These are phyloP conservation scores for Enteromius treurensis DNA, from an alignment of 2,797 vertebrate species.

Conservation along the genomic window DNA sequence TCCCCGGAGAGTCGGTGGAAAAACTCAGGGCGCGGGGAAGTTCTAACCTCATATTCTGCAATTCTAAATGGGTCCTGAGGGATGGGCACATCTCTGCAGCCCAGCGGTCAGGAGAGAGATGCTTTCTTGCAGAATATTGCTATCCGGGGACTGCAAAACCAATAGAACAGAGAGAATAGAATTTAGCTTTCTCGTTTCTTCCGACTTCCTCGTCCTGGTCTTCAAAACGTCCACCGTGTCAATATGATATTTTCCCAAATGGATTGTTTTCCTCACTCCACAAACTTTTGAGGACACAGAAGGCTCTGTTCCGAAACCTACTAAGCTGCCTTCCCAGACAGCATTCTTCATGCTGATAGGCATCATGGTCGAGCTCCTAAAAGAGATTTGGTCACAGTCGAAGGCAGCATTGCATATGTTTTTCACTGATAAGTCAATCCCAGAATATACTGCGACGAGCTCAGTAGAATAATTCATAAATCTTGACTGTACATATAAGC, in stretches of 20 bases:
- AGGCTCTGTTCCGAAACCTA: background rate
- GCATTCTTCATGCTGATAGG: slow-evolving; percentile 3
- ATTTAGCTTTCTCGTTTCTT: slow-evolving; percentile 3
- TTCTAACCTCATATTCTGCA: slow-evolving; percentile 30
- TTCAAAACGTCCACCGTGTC: background rate
- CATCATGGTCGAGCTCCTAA: slow-evolving; percentile 11
- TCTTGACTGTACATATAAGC: background rate
- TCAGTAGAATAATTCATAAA: background rate
- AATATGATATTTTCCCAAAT: background rate
- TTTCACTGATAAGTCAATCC: slow-evolving; percentile 9
- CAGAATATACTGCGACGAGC: background rate
- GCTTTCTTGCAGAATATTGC: slow-evolving; percentile 22
- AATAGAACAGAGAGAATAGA: background rate
- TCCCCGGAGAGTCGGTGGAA: slow-evolving; percentile 31
- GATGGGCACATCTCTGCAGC: slow-evolving; percentile 12
- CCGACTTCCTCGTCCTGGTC: background rate
- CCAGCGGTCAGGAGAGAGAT: background rate
- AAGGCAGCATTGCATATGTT: background rate
- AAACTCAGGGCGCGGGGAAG: background rate
- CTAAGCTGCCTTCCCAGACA: slow-evolving; percentile 4
- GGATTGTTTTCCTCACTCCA: background rate
- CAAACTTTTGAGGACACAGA: background rate
- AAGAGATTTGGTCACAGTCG: slow-evolving; percentile 7
- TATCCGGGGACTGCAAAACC: background rate
- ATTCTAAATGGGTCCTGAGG: slow-evolving; percentile 41